Percentiles rank a stretch among this genome's conserved stretches.
These are phyloP conservation scores for Achlya flavicornis DNA, from an alignment of 2,888 invertebrate genomes.

Conservation along the genomic window DNA sequence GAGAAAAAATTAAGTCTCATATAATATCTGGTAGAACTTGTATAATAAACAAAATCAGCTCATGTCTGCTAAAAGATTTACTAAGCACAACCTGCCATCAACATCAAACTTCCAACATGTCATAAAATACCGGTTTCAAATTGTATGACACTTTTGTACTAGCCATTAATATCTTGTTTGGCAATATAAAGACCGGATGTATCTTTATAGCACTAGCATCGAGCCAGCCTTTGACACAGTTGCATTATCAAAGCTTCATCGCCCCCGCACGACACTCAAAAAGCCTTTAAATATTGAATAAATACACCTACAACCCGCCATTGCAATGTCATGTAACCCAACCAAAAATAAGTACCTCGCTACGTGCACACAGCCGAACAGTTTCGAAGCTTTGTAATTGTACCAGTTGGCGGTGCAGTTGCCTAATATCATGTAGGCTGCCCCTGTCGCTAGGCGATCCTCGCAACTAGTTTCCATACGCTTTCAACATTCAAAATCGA, in stretches of 20 bases:
- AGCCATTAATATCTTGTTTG: slow-evolving; percentile 49
- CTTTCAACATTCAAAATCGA: slow-evolving; percentile 27
- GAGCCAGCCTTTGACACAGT: slow-evolving; percentile 65
- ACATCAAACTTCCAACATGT: slow-evolving; percentile 4
- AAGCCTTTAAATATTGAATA: slow-evolving; percentile 67
- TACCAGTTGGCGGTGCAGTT: slow-evolving; percentile 59
- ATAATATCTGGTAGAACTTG: no score
- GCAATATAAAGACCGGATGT: slow-evolving; percentile 60
- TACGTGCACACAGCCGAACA: slow-evolving; percentile 18
- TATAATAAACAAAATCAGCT: background rate
- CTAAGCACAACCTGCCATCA: background rate
- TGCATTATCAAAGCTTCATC: slow-evolving; percentile 58
- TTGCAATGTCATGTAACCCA: slow-evolving; percentile 57
- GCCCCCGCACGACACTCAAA: slow-evolving; percentile 61
- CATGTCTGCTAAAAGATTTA: background rate
- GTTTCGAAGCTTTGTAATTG: slow-evolving; percentile 40
- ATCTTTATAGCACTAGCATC: slow-evolving; percentile 42
- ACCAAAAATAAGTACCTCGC: slow-evolving; percentile 30
- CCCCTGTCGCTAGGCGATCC: slow-evolving; percentile 56
- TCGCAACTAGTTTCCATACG: slow-evolving; percentile 49
- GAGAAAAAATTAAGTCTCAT: no score
- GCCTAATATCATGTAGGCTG: slow-evolving; percentile 75
- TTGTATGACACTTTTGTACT: slow-evolving; percentile 33
- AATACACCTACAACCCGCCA: slow-evolving; percentile 64
- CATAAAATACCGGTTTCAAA: slow-evolving; percentile 17